Evolutionary conservation across 2,888 invertebrate genomes (phyloP), one percentile per base, ranked within the genome.

Genomic region (Troides helena): DNA sequence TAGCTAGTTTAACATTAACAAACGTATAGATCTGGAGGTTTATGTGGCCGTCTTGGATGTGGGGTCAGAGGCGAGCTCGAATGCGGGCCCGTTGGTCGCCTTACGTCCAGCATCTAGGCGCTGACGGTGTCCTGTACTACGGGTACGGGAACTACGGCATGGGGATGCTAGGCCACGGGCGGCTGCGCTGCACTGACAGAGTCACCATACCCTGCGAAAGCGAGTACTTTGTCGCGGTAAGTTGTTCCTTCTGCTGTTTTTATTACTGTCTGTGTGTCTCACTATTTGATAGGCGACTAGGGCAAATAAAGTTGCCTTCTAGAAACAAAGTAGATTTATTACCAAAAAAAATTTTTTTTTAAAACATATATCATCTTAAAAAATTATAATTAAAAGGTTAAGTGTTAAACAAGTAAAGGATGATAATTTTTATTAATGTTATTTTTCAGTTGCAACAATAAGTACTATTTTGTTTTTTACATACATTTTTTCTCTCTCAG

Each of bases 161-260:
- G 1, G 85, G 88, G 0, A 78, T 85, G 63, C 71, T 70, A 3
- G 88, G 87, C 0, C 85, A 80, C 43, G 90, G 90, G 0, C 76
- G 93, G 57, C 89, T 88, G 74, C 84, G 93, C 0, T 97, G 97
- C 80, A 89, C 88, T 18, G 97, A 97, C 81, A 94, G 95, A 64
- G 94, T 97, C 63, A 95, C 97, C 0, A 95, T 97, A 87, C 96
- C 97, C 0, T 97, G 97, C 77, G 97, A 97, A 80, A 95, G 96
- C 68, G 97, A 97, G 79, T 97, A 97, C 81, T 95, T 97, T 80
- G 94, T 97, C 71, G 95, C 95, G 90, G 96, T 94, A 74, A 90
- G 89, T 85, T 64, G 17, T 21, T 50, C 10, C 17, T 59, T 59
- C 17, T 25, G 25, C 23, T 59, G 23, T 10, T 7, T 39, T 8